phyloP scores from a whole-genome alignment of 2,888 invertebrate genomes.

The Rotaria sp. region DNA sequence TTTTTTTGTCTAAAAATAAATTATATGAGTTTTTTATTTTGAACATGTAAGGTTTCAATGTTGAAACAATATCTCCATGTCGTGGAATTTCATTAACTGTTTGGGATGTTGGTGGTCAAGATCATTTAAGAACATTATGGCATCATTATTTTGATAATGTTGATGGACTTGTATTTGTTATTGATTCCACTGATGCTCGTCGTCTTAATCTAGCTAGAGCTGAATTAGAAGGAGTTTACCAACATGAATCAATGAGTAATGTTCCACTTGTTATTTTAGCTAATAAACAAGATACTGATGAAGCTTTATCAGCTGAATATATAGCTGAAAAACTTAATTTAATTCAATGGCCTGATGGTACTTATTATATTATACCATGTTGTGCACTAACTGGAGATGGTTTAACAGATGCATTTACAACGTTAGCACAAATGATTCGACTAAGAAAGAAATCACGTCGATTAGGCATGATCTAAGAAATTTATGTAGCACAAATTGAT shows the following conservation, averaged over 20 bases:
- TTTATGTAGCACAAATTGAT: not conserved
- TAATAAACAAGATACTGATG: constrained; percentile 54
- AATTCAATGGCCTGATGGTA: constrained; percentile 42
- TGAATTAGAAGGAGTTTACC: constrained; percentile 48
- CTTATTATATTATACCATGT: constrained; percentile 18
- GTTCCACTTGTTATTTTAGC: constrained; percentile 53
- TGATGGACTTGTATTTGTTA: constrained; percentile 50
- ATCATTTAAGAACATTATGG: constrained; percentile 44
- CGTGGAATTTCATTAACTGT: constrained; percentile 37
- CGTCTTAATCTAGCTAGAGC: constrained; percentile 48
- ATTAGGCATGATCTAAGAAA: not conserved
- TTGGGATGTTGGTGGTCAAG: constrained; percentile 26
- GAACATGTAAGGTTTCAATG: constrained; percentile 41
- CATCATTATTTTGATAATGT: constrained; percentile 50
- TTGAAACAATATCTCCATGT: constrained; percentile 41
- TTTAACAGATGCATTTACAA: constrained; percentile 7
- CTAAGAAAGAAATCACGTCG: not conserved
- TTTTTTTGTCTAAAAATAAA: not conserved
- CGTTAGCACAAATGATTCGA: constrained; percentile 16
- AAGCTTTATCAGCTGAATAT: constrained; percentile 46
- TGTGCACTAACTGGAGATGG: not conserved
- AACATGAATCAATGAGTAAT: constrained; percentile 47
- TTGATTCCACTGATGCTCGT: constrained; percentile 50
- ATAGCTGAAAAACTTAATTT: constrained; percentile 48
- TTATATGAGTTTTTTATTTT: constrained; percentile 2